Evolutionary conservation across 2,113 vertebrate species (phyloP).

Genomic region (Melanostigma gelatinosum): DNA sequence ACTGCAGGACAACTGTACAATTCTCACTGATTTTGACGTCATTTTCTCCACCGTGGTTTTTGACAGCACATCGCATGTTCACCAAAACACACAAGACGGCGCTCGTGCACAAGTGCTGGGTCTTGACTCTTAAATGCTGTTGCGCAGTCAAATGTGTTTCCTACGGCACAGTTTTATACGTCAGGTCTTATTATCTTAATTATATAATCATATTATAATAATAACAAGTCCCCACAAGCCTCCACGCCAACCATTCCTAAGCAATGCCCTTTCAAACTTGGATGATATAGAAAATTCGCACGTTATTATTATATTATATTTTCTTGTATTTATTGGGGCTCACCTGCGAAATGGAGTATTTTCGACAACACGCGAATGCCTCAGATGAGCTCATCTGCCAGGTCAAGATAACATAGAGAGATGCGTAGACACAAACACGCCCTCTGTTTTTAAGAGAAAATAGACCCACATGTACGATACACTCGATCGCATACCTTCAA

Average conservation of each 20-base stretch:
- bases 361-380: not conserved
- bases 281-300: not conserved
- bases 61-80: not conserved
- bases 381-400: not conserved
- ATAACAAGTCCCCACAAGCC: too few relatives aligned
- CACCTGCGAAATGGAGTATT: not conserved
- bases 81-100: conserved; percentile 1
- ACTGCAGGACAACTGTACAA: not conserved
- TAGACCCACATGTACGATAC: not conserved
- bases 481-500: not conserved
- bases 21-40: not conserved
- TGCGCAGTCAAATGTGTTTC: not conserved
- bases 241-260: too few relatives aligned
- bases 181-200: not conserved
- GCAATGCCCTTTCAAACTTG: too few relatives aligned
- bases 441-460: not conserved
- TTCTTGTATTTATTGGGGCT: not conserved
- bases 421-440: not conserved
- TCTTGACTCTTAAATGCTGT: not conserved
- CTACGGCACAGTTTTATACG: not conserved
- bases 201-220: too few relatives aligned
- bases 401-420: conserved; percentile 1
- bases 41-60: not conserved
- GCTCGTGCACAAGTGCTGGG: conserved; percentile 5
- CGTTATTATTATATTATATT: not conserved